Percentiles rank a stretch among this genome's conserved stretches.
Evolutionary conservation across 2,797 vertebrate species (phyloP).

Genomic region (Denticeps clupeoides): DNA sequence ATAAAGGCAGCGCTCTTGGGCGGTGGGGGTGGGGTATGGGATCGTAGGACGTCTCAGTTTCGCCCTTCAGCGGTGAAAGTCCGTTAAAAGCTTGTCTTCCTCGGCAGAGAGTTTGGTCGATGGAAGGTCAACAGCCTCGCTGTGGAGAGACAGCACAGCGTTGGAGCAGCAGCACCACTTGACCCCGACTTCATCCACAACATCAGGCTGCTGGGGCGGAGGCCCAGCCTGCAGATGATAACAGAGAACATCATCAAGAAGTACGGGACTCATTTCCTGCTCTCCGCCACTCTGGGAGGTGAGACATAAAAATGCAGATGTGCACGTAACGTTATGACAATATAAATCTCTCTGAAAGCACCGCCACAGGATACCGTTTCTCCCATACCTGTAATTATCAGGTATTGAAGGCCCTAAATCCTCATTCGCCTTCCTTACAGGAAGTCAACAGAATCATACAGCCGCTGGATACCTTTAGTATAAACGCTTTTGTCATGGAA

Average conservation of each 20-base stretch:
- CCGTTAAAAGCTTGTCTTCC: conserved; percentile 14
- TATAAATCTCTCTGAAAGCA: too few species aligned
- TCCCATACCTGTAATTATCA: too few species aligned
- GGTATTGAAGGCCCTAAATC: too few species aligned
- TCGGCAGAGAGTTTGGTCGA: conserved; percentile 89
- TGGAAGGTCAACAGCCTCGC: conserved; percentile 98
- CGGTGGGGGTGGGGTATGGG: too few species aligned
- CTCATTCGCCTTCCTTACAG: too few species aligned
- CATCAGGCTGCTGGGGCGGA: conserved; percentile 80
- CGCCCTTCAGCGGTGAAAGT: background rate
- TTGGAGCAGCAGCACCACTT: conserved; percentile 75
- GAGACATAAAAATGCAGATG: conserved; percentile 22
- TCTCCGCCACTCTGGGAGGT: conserved; percentile 95
- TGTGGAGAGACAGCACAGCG: conserved; percentile 75
- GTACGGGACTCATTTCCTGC: conserved; percentile 90
- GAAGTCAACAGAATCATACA: too few species aligned
- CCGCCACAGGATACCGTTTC: too few species aligned
- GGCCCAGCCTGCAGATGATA: conserved; percentile 82
- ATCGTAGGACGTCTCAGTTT: too few species aligned
- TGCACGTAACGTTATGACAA: background rate
- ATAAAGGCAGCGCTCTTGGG: conserved; percentile 1
- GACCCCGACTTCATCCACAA: conserved; percentile 90
- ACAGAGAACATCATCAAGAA: conserved; percentile 95
- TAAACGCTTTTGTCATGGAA: background rate
- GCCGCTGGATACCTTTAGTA: background rate